Evolutionary conservation across 2,113 vertebrate genomes (phyloP).

Genomic region (Acanthochromis polyacanthus): DNA sequence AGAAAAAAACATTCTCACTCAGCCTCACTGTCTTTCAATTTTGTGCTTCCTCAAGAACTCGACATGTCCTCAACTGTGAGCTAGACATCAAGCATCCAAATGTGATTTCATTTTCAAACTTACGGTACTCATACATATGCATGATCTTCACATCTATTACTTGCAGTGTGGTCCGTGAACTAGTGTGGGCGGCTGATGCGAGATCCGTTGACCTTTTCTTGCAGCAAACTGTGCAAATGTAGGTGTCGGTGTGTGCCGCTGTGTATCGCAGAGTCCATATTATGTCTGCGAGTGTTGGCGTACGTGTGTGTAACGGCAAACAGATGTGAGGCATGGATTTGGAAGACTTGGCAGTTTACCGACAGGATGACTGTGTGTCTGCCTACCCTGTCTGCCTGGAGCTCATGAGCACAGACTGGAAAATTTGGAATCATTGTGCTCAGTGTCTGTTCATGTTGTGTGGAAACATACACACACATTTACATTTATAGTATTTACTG

Average conservation of each 20-base stretch:
- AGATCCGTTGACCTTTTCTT: slow-evolving; percentile 5
- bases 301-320: slow-evolving; percentile 47
- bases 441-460: slow-evolving; percentile 48
- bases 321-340: slow-evolving; percentile 57
- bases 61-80: background rate
- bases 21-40: background rate
- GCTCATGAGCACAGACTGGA: slow-evolving; percentile 64
- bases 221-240: slow-evolving; percentile 17
- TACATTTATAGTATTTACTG: slow-evolving; percentile 58
- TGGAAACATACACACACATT: slow-evolving; percentile 51
- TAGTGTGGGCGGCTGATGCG: slow-evolving; percentile 21
- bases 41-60: background rate
- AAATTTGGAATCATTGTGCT: slow-evolving; percentile 51
- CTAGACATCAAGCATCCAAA: background rate
- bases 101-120: slow-evolving; percentile 10
- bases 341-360: slow-evolving; percentile 52
- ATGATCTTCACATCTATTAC: background rate
- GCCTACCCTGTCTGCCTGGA: slow-evolving; percentile 57
- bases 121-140: background rate
- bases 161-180: slow-evolving; percentile 13
- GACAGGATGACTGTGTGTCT: slow-evolving; percentile 73
- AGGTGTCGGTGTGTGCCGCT: slow-evolving; percentile 36
- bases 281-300: slow-evolving; percentile 24
- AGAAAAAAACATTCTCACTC: background rate
- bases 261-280: background rate